Evolutionary conservation across 2,888 invertebrate species (phyloP), one percentile per base, ranked within the genome.

Genomic region (Lamellibrachia columna): DNA sequence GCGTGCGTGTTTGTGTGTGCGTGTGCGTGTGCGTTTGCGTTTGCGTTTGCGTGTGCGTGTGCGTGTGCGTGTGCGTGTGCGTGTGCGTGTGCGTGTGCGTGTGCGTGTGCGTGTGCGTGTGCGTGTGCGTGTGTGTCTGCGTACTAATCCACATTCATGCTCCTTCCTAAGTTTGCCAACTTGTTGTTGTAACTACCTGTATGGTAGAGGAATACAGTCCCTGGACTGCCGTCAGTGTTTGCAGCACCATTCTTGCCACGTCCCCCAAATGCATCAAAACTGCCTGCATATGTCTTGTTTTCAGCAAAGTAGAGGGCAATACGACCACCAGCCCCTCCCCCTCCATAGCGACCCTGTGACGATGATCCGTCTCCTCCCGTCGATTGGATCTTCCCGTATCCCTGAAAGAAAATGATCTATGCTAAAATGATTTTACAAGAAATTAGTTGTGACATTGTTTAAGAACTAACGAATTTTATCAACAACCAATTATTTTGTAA

Each of bases 241-340:
- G 22, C 52, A 28, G 9, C 58, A 7, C 28, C 22, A 6, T 2
- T 52, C 91, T 22, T 53, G 55, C 55, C 55, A 6, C 93, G 93
- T 53, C 95, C 95, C 58, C 95, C 95, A 92, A 95, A 94, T 11
- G 93, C 94, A 90, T 94, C 93, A 90, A 93, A 94, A 3, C 52
- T 58, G 15, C 94, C 94, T 6, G 93, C 90, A 53, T 53, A 93
- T 8, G 92, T 93, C 92, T 91, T 90, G 90, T 93, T 93, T 8
- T 52, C 22, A 7, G 53, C 53, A 90, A 93, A 94, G 40, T 93
- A 94, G 2, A 95, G 93, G 28, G 95, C 95, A 52, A 95, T 93
- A 92, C 95, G 93, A 0, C 95, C 95, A 15, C 95, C 95, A 52
- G 95, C 95, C 8, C 95, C 95, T 52, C 95, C 95, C 60, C 95